Base-by-base conservation (phyloP, 2,888 invertebrate genomes). In the Panorpa germanica region DNA sequence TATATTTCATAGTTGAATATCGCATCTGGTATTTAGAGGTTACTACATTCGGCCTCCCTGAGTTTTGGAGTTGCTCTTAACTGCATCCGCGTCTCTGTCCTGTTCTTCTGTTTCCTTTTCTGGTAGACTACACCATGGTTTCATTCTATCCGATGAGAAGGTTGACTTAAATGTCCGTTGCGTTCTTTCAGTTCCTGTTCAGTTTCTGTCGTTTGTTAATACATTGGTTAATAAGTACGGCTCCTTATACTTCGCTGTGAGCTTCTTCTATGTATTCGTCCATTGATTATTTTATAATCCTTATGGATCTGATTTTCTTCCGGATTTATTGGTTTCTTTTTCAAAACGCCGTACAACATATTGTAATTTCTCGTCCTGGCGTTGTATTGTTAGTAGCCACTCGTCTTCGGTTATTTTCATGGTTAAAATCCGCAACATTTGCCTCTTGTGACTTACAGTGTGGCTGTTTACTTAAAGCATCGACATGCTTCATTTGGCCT, bases 221-320 rank as follows among this genome's bases (percentile, higher is more conserved):
- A 28, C 35, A 27, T 37, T 29, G 7, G 28, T 34, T 7, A 41
- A 29, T 6, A 38, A 19, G 28, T 40, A 41, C 5, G 40, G 39
- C 3, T 42, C 41, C 16, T 37, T 39, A 16, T 35, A 41, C 6
- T 31, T 34, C 8, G 39, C 38, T 29, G 37, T 34, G 15, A 40
- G 27, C 30, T 44, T 43, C 22, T 37, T 7, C 36, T 31, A 21
- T 34, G 33, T n/a, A 40, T 21, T 4, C 39, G 29, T 12, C 34
- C 13, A 29, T 39, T 29, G n/a, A 28, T n/a, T 6, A 38, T 3
- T 14, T 12, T 7, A 22, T 35, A 39, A 2, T 38, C 36, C 5
- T 14, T 24, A 13, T 29, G 23, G 4, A 37, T 6, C 25, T 38
- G 35, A 4, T 29, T 34, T 13, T 27, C 27, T 29, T 38, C 31